These are phyloP conservation scores for Hypsopygia costalis DNA, from an alignment of 2,888 invertebrate species.

Conservation along the genomic window DNA sequence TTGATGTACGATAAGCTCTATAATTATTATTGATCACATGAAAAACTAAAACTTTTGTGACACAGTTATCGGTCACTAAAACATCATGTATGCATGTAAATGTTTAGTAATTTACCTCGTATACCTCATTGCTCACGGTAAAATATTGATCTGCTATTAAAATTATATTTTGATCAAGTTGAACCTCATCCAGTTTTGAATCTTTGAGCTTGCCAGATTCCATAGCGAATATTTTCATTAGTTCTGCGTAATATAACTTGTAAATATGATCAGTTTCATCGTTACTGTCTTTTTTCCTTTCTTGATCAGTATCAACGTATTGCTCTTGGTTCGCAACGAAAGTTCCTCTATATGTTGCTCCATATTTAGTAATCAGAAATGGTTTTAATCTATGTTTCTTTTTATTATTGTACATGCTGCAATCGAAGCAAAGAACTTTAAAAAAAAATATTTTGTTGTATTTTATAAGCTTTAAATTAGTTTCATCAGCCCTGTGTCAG, in stretches of 20 bases:
- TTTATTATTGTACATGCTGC: slow-evolving; percentile 46
- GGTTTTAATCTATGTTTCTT: slow-evolving; percentile 31
- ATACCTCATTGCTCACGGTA: slow-evolving; percentile 72
- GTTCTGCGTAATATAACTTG: slow-evolving; percentile 58
- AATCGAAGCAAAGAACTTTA: slow-evolving; percentile 9
- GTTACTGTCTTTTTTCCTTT: slow-evolving; percentile 23
- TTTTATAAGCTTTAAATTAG: too few species aligned
- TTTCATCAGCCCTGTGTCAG: too few species aligned
- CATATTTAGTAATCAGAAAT: slow-evolving; percentile 12
- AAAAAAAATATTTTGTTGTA: background rate
- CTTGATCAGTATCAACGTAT: slow-evolving; percentile 9
- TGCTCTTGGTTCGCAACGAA: slow-evolving; percentile 10
- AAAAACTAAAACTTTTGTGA: background rate
- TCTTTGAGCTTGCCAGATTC: slow-evolving; percentile 44
- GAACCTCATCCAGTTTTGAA: slow-evolving; percentile 48
- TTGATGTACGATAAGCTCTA: background rate
- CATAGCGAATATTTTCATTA: slow-evolving; percentile 63
- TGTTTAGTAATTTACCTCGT: slow-evolving; percentile 61
- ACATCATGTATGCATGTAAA: background rate
- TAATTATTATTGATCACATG: slow-evolving; percentile 4
- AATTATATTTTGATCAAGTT: slow-evolving; percentile 63
- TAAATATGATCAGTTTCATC: slow-evolving; percentile 41
- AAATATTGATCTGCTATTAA: slow-evolving; percentile 68
- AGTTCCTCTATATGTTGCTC: slow-evolving; percentile 13
- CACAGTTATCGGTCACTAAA: too few species aligned